Base-by-base conservation (phyloP, 1,140 invertebrate genomes). In the Copidosoma floridanum region DNA sequence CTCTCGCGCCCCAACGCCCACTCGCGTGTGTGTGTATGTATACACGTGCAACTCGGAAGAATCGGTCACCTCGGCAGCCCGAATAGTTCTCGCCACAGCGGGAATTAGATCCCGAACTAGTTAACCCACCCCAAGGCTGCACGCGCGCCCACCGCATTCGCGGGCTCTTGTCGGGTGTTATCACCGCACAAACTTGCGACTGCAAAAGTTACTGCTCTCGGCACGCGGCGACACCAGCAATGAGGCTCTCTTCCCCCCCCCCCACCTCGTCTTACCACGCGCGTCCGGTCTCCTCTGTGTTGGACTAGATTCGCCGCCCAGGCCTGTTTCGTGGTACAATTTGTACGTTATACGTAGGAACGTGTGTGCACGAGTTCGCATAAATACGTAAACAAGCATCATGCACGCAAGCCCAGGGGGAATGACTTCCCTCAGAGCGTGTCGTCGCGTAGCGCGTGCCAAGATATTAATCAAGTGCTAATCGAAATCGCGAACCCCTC, bases 51-150 rank as follows among this genome's bases (percentile, higher is more conserved):
- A 44, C 53, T 53, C n/a, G 40, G 23, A 60, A 60, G 52, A 60
- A 12, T 32, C 12, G 29, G 29, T 32, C 29, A 12, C 29, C 6
- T 32, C 12, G 6, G 29, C 29, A n/a, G n/a, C n/a, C n/a, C n/a
- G n/a, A n/a, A n/a, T n/a, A n/a, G 57, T 59, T 59, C 52, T 37
- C 57, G n/a, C 29, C 46, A 60, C 57, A 60, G 53, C n/a, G 44
- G 40, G 32, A 60, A 60, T 60, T 60, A 60, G 57, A 60, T 60
- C 53, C 23, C 21, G 32, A 60, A 37, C 21, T 26, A 20, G 40
- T 59, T 57, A 12, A n/a, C n/a, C n/a, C n/a, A n/a, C n/a, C n/a
- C n/a, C n/a, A n/a, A n/a, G n/a, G n/a, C n/a, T n/a, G n/a, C n/a
- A n/a, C n/a, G n/a, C n/a, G n/a, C n/a, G n/a, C n/a, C n/a, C n/a